Conservation (phyloP, 2,113 vertebrate genomes). For the Phylloscopus trochiloides region DNA sequence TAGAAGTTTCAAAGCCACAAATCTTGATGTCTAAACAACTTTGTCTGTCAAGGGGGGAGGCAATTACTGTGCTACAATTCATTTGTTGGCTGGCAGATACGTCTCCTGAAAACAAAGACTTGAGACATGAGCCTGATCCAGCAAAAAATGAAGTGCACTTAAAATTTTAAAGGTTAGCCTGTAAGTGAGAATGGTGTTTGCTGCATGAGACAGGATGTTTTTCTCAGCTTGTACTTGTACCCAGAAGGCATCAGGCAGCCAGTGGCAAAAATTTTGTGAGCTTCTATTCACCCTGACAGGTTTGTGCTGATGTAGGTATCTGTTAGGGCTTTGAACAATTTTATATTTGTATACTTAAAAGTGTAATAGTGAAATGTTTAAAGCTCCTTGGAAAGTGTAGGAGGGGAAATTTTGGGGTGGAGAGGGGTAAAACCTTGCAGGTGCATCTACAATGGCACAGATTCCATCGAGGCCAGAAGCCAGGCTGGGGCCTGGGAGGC, state of each 20-base stretch:
- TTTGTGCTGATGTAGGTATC: background rate
- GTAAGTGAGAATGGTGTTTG: background rate
- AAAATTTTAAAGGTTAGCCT: slow-evolving; percentile 24
- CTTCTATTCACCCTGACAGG: background rate
- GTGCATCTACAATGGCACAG: background rate
- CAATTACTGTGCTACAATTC: background rate
- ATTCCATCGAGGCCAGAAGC: rapidly evolving
- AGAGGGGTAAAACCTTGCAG: background rate
- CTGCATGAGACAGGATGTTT: background rate
- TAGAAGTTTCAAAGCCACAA: background rate
- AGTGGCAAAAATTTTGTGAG: background rate
- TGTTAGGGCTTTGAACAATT: background rate
- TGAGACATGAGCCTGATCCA: background rate
- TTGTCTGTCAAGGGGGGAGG: background rate
- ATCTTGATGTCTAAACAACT: slow-evolving; percentile 11
- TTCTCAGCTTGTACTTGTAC: background rate
- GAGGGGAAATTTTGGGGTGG: background rate
- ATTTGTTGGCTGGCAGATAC: background rate
- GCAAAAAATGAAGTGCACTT: background rate
- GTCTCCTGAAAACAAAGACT: slow-evolving; percentile 20
- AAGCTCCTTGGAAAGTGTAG: background rate
- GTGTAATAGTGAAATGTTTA: background rate
- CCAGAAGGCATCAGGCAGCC: slow-evolving; percentile 10
- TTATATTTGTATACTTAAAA: background rate
- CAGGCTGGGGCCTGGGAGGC: background rate